Conservation (phyloP, 2,888 invertebrate species). For the Melipona beecheii region DNA sequence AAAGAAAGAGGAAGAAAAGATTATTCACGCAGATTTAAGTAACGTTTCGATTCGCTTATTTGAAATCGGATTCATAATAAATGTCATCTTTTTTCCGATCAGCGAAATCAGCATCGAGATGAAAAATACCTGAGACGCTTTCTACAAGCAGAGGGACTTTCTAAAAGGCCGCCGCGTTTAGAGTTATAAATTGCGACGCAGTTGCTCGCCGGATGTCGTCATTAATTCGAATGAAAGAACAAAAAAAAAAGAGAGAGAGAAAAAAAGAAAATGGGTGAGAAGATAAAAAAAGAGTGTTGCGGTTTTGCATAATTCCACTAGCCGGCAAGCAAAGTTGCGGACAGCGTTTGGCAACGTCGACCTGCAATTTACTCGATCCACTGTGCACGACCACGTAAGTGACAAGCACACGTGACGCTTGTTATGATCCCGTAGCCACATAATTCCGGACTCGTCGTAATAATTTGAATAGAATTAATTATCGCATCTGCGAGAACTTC, state of each 20-base stretch:
- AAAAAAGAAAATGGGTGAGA: neutral
- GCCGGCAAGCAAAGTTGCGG: neutral
- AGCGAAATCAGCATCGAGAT: slow-evolving; percentile 41
- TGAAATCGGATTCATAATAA: neutral
- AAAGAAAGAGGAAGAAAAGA: neutral
- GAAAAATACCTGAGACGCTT: slow-evolving; percentile 51
- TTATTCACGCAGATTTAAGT: neutral
- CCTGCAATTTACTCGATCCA: slow-evolving; percentile 46
- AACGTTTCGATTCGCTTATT: neutral
- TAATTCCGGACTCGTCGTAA: slow-evolving; percentile 53
- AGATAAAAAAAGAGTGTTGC: neutral
- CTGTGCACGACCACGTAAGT: slow-evolving; percentile 36
- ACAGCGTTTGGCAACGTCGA: slow-evolving; percentile 40
- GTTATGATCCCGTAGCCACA: slow-evolving; percentile 49
- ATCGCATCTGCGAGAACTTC: slow-evolving; percentile 53
- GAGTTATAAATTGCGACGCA: slow-evolving; percentile 28
- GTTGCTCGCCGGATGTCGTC: slow-evolving; percentile 12
- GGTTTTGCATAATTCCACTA: slow-evolving; percentile 18
- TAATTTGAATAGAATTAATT: slow-evolving; percentile 64
- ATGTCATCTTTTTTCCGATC: slow-evolving; percentile 28
- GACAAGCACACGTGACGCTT: slow-evolving; percentile 43
- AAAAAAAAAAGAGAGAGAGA: neutral
- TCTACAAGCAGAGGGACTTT: slow-evolving; percentile 55
- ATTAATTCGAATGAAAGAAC: neutral
- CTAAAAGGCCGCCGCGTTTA: slow-evolving; percentile 33